Base-by-base conservation (phyloP, 2,113 vertebrate species). In the Chionomys nivalis region DNA sequence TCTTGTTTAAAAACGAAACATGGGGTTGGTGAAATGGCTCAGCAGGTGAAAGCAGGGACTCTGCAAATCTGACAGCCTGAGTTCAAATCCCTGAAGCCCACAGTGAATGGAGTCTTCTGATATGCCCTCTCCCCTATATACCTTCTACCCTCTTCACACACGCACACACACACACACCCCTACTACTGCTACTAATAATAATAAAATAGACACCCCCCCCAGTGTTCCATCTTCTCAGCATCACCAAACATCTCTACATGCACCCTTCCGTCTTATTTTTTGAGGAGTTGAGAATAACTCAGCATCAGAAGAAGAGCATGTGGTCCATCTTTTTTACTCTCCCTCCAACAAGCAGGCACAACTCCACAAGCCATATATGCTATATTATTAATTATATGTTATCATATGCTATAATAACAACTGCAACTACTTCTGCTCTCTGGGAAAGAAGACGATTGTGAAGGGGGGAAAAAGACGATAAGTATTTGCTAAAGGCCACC, bases 391-490 rank as follows among this genome's bases (percentile, higher is more conserved):
- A 58, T 58, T 58, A 58, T 55, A 55, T 58, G 17, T 58, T 58
- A 58, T 58, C 3, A 58, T 58, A 94, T 82, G 70, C 73, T 55
- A 55, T 26, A 94, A 95, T 49, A 93, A 93, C 58, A 68, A 33
- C 17, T 44, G 44, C 58, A 19, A 11, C 58, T 63, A 63, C 55
- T 28, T 39, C 55, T 61, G 5, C 88, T 95, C 76, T 93, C 65
- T 33, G 76, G 73, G 79, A 86, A 96, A 90, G 88, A 95, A 81
- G 86, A 95, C 86, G 81, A 94, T 86, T 92, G 95, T 58, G 68
- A 58, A 58, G 77, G 68, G 95, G 78, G 93, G 94, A 94, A 5
- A 49, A 89, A 73, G 79, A 94, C 85, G 93, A 81, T 96, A 98
- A 94, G 93, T 73, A 70, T 96, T 96, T 94, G 95, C 86, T 94